phyloP scores from a whole-genome alignment of 2,888 invertebrate genomes.

The Orthosia gracilis region DNA sequence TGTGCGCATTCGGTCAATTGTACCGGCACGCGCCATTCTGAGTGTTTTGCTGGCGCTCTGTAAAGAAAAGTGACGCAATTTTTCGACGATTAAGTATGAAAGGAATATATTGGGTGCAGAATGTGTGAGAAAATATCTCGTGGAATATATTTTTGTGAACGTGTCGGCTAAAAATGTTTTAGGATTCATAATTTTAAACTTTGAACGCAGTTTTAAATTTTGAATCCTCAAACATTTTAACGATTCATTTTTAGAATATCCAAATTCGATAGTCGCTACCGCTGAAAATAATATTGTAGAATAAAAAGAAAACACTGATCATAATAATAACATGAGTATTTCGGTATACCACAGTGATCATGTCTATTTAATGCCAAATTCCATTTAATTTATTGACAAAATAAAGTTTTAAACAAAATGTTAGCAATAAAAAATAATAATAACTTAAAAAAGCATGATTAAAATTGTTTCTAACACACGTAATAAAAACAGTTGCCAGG shows the following conservation, averaged over 20 bases:
- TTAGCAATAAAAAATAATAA: conserved; percentile 40
- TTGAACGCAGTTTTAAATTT: background rate
- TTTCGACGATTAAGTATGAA: conserved; percentile 58
- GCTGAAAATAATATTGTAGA: too few species aligned
- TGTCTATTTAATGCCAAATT: background rate
- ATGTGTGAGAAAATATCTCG: conserved; percentile 46
- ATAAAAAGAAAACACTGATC: too few species aligned
- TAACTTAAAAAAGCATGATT: conserved; percentile 63
- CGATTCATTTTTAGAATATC: too few species aligned
- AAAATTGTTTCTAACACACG: conserved; percentile 59
- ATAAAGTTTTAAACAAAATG: background rate
- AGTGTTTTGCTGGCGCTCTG: conserved; percentile 83
- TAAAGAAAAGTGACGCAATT: conserved; percentile 69
- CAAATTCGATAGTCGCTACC: background rate
- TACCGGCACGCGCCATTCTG: conserved; percentile 83
- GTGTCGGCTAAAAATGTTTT: background rate
- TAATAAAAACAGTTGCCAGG: conserved; percentile 68
- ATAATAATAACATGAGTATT: too few species aligned
- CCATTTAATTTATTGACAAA: background rate
- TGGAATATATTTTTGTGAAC: conserved; percentile 27
- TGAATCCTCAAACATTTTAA: too few species aligned
- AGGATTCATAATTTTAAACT: too few species aligned
- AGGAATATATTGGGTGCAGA: conserved; percentile 48
- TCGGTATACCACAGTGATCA: too few species aligned
- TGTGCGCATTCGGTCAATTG: conserved; percentile 80